Base-by-base conservation (phyloP, 2,113 vertebrate species). In the Pardalotus punctatus region DNA sequence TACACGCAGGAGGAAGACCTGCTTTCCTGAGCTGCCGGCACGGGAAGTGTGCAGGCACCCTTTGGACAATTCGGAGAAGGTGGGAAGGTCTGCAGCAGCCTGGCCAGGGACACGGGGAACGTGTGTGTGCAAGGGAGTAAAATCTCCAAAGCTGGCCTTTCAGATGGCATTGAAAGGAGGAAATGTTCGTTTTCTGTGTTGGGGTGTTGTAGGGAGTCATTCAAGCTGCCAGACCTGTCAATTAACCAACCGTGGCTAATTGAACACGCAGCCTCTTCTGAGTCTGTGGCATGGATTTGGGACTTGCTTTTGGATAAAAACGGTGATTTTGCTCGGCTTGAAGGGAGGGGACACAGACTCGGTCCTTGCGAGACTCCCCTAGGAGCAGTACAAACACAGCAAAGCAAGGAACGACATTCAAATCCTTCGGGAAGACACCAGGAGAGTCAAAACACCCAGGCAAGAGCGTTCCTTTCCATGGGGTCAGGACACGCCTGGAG, bases 311-410 rank as follows among this genome's bases (percentile, higher is more conserved):
- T 73, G 88, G 25, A 36, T 19, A 42, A 48, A n/a, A 70, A 78
- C 38, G 5, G 5, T 1, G 12, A 11, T 43, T 83, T 86, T 40
- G 7, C 47, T 69, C 1, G 1, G n/a, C 19, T 70, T 0, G 0
- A 20, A 64, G 35, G 33, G 43, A 64, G 12, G 3, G 3, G 29
- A 90, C 12, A 18, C 16, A 78, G 31, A 31, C 11, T 20, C 33
- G 27, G 4, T 11, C 45, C 23, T 20, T 45, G 64, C 38, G 72
- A 33, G 62, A 5, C 17, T 54, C 38, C 10, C 50, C 9, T 27
- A 42, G 33, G 61, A 73, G 27, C 21, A 43, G 43, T 2, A 20
- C 3, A 23, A 60, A 35, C 21, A 20, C 13, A 38, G 40, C 35
- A 31, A 65, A 50, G 16, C 10, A 25, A 62, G 47, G 42, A 27